A percentile compares a stretch with the other conserved stretches of the same genome.
phyloP scores from a whole-genome alignment of 1,140 invertebrate genomes.

The Proales similis region DNA sequence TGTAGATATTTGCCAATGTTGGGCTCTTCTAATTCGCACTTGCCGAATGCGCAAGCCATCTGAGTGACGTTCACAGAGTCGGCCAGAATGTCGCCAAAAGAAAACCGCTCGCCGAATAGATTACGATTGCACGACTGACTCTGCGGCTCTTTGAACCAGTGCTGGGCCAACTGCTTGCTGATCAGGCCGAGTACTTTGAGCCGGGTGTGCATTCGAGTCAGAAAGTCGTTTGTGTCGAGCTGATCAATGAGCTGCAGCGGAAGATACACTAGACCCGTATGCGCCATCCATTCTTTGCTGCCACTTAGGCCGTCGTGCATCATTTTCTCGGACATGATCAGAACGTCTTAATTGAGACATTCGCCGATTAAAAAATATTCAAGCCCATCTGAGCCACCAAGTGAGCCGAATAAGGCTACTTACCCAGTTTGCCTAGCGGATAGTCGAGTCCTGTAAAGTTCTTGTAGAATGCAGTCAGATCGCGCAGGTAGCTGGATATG shows the following conservation, averaged over 20 bases:
- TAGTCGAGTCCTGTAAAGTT: conserved; percentile 16
- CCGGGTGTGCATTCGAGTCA: conserved; percentile 5
- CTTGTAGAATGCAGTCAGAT: conserved; percentile 9
- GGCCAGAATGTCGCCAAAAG: no score
- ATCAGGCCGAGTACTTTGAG: conserved; percentile 4
- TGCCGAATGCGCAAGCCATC: no score
- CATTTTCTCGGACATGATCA: no score
- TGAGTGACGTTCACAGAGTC: no score
- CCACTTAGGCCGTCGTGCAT: no score
- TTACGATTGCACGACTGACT: no score
- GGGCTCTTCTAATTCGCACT: no score
- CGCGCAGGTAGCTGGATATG: neutral
- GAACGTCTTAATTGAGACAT: no score
- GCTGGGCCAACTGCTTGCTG: conserved; percentile 22
- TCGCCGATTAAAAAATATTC: no score
- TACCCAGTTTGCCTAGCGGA: conserved; percentile 7
- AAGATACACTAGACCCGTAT: conserved; percentile 31
- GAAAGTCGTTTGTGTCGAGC: conserved; percentile 5
- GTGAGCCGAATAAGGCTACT: neutral
- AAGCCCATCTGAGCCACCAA: neutral
- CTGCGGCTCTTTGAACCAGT: conserved; percentile 27
- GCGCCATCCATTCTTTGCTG: no score
- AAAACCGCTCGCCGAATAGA: no score
- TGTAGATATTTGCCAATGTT: neutral
- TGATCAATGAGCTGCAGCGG: neutral